Base-by-base conservation (phyloP, 2,113 vertebrate species). In the Hyla sarda region DNA sequence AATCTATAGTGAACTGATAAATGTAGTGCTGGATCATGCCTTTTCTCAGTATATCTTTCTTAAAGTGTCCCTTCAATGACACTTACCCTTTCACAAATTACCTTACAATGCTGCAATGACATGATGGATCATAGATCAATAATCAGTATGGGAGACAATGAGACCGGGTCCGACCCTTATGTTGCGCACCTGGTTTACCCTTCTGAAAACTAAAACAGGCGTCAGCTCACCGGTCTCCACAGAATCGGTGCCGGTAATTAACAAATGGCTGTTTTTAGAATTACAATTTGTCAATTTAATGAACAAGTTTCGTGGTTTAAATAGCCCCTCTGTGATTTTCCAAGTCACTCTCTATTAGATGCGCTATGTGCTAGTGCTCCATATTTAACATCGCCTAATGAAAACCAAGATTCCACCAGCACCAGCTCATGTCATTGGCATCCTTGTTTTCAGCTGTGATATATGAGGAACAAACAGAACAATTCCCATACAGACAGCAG, bases 371-470 rank as follows among this genome's bases (percentile, higher is more conserved):
- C 75, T 71, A 82, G 52, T 80, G 79, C 37, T 62, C 34, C 21
- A 56, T 86, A 82, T 67, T 74, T 86, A 86, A 48, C 67, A 72
- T 80, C n/a, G 13, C 62, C 71, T 80, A 86, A 80, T 54, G 62
- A 50, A 79, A 82, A 74, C 60, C 78, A 81, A 82, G 84, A 81
- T 41, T 62, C 67, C 77, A 86, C 80, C 84, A 72, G 76, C 52
- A 67, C 48, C 84, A 17, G 37, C 34, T 60, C 78, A 74, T 86
- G 77, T 60, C 85, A 86, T 48, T 82, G 85, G 79, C 85, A 82
- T 80, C 41, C 85, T 82, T 48, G 67, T 72, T 86, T 86, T 82
- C 74, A 82, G 67, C 85, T 62, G 58, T 82, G 67, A 86, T 86
- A 30, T 34, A 82, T 86, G 50, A 74, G 54, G 37, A 86, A 50